phyloP scores from a whole-genome alignment of 2,797 vertebrate genomes.

The Crocidura indochinensis region DNA sequence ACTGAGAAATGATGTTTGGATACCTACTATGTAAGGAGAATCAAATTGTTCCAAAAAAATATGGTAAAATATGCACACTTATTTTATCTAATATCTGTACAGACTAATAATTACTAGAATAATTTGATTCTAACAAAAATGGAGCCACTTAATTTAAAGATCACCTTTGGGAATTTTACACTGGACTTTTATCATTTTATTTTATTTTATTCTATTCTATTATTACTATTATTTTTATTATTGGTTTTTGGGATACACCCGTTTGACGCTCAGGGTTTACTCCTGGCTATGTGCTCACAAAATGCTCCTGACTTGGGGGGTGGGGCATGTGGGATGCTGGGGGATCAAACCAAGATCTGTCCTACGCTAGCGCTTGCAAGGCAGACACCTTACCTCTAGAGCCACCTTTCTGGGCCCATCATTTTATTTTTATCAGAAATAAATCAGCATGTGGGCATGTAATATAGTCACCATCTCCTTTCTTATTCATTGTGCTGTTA shows the following conservation, averaged over 20 bases:
- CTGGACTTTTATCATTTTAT: neutral
- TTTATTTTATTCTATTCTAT: no score
- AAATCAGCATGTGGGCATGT: neutral
- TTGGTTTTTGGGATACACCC: no score
- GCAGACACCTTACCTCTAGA: no score
- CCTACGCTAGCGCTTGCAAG: no score
- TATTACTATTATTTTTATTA: no score
- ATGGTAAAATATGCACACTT: neutral
- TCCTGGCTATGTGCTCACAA: no score
- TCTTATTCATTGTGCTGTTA: neutral
- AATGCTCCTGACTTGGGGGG: no score
- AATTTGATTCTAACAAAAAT: slow-evolving; percentile 18
- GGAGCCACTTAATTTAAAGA: neutral
- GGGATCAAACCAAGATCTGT: no score
- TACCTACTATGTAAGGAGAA: neutral
- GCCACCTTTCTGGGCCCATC: no score
- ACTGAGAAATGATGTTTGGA: neutral
- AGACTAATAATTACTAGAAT: neutral
- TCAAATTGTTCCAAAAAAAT: slow-evolving; percentile 7
- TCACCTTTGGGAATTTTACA: neutral
- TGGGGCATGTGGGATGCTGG: no score
- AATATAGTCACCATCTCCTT: neutral
- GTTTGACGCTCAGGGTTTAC: no score
- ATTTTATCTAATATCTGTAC: slow-evolving; percentile 21
- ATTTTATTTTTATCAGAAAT: neutral